Percentiles rank a stretch among this genome's conserved stretches.
Conservation (phyloP, 2,113 vertebrate genomes). For the Ctenomys sociabilis region DNA sequence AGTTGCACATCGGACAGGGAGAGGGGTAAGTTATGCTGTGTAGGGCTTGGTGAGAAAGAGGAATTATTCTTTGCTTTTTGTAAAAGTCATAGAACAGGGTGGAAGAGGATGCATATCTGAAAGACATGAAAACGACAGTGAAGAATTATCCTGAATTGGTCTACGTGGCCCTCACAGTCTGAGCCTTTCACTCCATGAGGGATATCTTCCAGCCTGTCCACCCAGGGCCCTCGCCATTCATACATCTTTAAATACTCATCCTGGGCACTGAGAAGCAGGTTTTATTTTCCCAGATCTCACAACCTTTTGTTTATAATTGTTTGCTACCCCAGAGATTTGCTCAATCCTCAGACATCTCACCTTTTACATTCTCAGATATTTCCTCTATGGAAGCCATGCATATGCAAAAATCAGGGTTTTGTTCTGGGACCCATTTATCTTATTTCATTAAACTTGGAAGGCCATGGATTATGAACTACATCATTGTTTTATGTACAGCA, state of each 20-base stretch:
- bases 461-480: not conserved
- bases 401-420: not conserved
- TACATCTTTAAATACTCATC: conserved; percentile 14
- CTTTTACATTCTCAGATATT: conserved; percentile 15
- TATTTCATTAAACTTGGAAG: conserved; percentile 9
- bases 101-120: conserved; percentile 49
- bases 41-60: not conserved
- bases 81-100: conserved; percentile 19
- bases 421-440: not conserved
- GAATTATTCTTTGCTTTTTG: conserved; percentile 32
- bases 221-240: not conserved
- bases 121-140: not conserved
- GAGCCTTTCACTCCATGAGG: not conserved
- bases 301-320: conserved; percentile 55
- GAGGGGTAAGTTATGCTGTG: not conserved
- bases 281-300: not conserved
- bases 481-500: not conserved
- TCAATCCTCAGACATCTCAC: not conserved
- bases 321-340: not conserved
- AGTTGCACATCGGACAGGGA: not conserved
- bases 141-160: not conserved
- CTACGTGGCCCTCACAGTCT: not conserved
- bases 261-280: not conserved
- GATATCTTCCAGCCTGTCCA: not conserved
- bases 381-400: conserved; percentile 17